Base-by-base conservation (phyloP, 2,797 vertebrate species). In the Artibeus jamaicensis region DNA sequence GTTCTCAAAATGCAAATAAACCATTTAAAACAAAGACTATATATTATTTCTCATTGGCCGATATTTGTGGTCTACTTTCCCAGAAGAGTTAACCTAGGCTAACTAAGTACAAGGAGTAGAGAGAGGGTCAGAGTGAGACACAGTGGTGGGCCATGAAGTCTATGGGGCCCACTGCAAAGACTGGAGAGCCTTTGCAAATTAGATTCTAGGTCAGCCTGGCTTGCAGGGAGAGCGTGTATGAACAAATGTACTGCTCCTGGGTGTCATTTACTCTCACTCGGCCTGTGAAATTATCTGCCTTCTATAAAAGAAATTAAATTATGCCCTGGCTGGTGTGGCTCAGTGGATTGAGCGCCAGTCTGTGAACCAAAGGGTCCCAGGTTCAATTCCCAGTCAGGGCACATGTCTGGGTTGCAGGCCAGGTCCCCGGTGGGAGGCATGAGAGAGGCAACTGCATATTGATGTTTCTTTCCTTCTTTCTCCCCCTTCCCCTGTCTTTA, bases 11-110 rank as follows among this genome's bases (percentile, higher is more conserved):
- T 91, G 65, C 82, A 95, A 86, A 87, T 71, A 55, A 71, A 26
- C 67, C 68, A 71, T 68, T 90, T 76, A 48, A 71, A 22, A 92
- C 32, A 67, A 67, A 85, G 57, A 71, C 8, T 42, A 73, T 10
- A 48, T 67, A 21, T 46, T 89, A 67, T 90, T 90, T 89, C 74
- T 81, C 76, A 70, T n/a, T 70, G 67, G 19, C 46, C 88, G 24
- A 55, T 76, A 29, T 89, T 89, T 96, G 70, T 68, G 65, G 24
- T 39, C 46, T 86, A 59, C 46, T 94, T 86, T 86, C 34, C 78
- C 46, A 50, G 48, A 67, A 90, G 14, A 59, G 12, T 81, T 62
- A 55, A 15, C 16, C 22, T 84, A 34, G 57, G 19, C 9, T 68
- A 68, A 5, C 65, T 37, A 24, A 57, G 42, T 26, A 14, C 26